Evolutionary conservation across 2,797 vertebrate genomes (phyloP).

Genomic region (Gephyroberyx darwinii): DNA sequence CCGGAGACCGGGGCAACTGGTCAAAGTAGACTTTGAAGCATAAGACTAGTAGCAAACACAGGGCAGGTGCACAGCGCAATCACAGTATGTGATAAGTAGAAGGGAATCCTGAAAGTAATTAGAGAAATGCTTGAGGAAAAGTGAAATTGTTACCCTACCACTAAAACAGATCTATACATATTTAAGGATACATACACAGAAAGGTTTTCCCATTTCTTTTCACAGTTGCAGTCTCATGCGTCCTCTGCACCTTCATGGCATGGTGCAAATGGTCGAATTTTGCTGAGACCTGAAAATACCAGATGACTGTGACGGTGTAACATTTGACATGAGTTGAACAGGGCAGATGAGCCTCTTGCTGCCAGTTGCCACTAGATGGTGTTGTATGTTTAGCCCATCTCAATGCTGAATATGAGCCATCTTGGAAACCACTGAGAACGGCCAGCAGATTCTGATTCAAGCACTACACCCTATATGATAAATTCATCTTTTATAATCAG

Average conservation of each 20-base stretch:
- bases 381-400: neutral
- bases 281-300: neutral
- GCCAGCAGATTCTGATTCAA: too few species aligned
- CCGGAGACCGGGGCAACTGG: neutral
- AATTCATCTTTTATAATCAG: neutral
- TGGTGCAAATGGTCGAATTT: neutral
- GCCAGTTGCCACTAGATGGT: conserved; percentile 16
- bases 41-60: conserved; percentile 9
- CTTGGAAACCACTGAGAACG: too few species aligned
- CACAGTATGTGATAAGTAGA: neutral
- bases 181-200: neutral
- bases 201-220: conserved; percentile 14
- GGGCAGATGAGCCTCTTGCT: neutral
- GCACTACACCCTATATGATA: too few species aligned
- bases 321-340: too few species aligned
- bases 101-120: neutral
- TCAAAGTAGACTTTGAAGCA: neutral
- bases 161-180: neutral
- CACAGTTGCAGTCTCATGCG: conserved; percentile 2
- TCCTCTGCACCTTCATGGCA: conserved; percentile 1
- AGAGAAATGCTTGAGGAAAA: neutral
- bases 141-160: conserved; percentile 28
- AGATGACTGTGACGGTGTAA: neutral
- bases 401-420: neutral
- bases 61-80: neutral